These are phyloP conservation scores for Ennomos quercinarius DNA, from an alignment of 2,888 invertebrate species.

Conservation along the genomic window DNA sequence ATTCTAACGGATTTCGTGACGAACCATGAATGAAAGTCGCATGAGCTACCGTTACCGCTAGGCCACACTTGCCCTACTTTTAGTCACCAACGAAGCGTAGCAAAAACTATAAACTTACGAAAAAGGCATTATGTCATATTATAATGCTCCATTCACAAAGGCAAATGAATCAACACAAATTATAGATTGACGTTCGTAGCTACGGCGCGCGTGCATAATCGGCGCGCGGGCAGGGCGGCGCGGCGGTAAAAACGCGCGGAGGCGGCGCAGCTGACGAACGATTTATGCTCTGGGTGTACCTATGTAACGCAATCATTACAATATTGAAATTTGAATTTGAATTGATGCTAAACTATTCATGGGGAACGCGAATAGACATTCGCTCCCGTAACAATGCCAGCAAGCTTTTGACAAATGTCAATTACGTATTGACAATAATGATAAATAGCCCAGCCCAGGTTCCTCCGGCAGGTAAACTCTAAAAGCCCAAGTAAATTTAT, in stretches of 20 bases:
- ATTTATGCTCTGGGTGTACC: conserved; percentile 42
- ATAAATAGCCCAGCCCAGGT: background rate
- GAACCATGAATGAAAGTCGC: no score
- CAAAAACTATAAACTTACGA: conserved; percentile 24
- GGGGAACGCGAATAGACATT: conserved; percentile 16
- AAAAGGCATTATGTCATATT: conserved; percentile 44
- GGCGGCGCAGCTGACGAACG: conserved; percentile 33
- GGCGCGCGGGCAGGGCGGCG: conserved; percentile 8
- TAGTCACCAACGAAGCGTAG: conserved; percentile 11
- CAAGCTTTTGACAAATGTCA: conserved; percentile 1
- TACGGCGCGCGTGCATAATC: conserved; percentile 40
- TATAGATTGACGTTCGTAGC: conserved; percentile 36
- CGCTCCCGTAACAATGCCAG: conserved; percentile 8
- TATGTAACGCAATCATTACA: conserved; percentile 34
- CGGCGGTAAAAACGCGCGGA: conserved; percentile 43
- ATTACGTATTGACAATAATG: background rate
- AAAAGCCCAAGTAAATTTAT: no score
- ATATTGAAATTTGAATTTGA: conserved; percentile 28
- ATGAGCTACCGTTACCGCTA: no score
- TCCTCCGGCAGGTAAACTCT: background rate
- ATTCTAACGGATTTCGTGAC: no score
- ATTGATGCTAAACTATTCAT: conserved; percentile 32
- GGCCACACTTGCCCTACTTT: conserved; percentile 1
- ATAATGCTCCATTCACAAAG: conserved; percentile 44
- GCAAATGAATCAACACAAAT: conserved; percentile 49